Percentiles rank a stretch among this genome's conserved stretches.
These are phyloP conservation scores for Cotesia typhae DNA, from an alignment of 1,140 invertebrate genomes.

Conservation along the genomic window DNA sequence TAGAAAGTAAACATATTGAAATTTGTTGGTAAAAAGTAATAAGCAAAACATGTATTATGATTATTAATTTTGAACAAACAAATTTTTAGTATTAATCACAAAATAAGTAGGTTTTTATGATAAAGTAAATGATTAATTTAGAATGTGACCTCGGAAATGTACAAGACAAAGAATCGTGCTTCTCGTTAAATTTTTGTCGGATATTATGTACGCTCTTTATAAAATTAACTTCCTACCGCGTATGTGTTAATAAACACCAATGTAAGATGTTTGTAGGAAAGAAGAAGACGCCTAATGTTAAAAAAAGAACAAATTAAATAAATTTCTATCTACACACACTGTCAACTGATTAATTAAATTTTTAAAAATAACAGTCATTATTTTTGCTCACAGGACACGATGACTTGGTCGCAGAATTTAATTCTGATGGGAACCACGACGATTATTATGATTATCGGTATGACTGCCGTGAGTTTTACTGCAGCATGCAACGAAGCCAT, in stretches of 20 bases:
- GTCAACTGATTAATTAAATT: not conserved
- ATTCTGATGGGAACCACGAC: slow-evolving; percentile 40
- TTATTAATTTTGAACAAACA: not conserved
- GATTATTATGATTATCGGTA: slow-evolving; percentile 41
- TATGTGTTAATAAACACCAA: not conserved
- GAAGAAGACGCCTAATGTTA: not conserved
- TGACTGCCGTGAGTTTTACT: slow-evolving; percentile 40
- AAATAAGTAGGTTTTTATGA: not conserved
- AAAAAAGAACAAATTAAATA: not conserved
- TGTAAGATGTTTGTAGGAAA: not conserved
- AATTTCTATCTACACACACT: not conserved
- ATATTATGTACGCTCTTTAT: not conserved
- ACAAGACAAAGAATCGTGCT: slow-evolving; percentile 35
- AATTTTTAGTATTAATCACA: not conserved
- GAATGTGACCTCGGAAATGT: slow-evolving; percentile 34
- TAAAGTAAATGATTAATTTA: slow-evolving; percentile 23
- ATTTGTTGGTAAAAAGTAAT: slow-evolving; percentile 12
- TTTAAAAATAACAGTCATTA: slow-evolving; percentile 12
- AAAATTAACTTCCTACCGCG: not conserved
- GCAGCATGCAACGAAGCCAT: slow-evolving; percentile 85
- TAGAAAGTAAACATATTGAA: slow-evolving; percentile 24
- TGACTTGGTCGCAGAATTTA: slow-evolving; percentile 46
- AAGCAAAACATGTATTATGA: slow-evolving; percentile 1
- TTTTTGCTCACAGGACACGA: slow-evolving; percentile 46
- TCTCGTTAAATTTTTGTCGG: slow-evolving; percentile 27